Evolutionary conservation across 2,797 vertebrate genomes (phyloP), one percentile per base, ranked within the genome.

Genomic region (Anisognathus igniventris): DNA sequence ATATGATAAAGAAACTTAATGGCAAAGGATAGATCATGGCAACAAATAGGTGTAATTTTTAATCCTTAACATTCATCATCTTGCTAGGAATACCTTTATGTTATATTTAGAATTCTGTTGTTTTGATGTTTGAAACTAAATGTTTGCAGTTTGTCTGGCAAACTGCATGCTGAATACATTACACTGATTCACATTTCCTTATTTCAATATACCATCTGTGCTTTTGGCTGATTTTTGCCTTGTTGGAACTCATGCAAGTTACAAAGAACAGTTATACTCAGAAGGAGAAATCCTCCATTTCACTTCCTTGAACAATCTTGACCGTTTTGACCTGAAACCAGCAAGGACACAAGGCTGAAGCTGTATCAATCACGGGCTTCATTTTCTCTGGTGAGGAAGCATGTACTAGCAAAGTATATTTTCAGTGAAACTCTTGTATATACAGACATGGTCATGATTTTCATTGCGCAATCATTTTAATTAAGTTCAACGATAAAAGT

Each of bases 391-490:
- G 37, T 83, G 78, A 93, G 78, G 78, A 91, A 88, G 6, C 48
- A 31, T 72, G 39, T 61, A 47, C 73, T 88, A 88, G 77, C 57
- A 71, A 72, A 74, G 8, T 90, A 48, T 85, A 81, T 86, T 95
- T 95, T 75, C 67, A 88, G 58, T 67, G 76, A 86, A 88, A 58
- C 37, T 76, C 47, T 62, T 66, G 88, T 92, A 95, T 91, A 91
- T 82, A 65, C 93, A 93, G 88, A 95, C 84, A 95, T 71, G 93
- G 86, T 80, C 48, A 39, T 96, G 91, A 95, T 95, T 97, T 97
- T 95, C 95, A 95, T 91, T 95, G 90, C 96, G 89, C 95, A 97
- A 97, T 97, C 94, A 95, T 97, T 97, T 97, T 98, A 97, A 98
- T 98, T 97, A 97, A 97, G 96, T 97, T 96, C 80, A 91, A 90